These are phyloP conservation scores for Synchiropus splendidus DNA, from an alignment of 2,113 vertebrate genomes.

Conservation along the genomic window DNA sequence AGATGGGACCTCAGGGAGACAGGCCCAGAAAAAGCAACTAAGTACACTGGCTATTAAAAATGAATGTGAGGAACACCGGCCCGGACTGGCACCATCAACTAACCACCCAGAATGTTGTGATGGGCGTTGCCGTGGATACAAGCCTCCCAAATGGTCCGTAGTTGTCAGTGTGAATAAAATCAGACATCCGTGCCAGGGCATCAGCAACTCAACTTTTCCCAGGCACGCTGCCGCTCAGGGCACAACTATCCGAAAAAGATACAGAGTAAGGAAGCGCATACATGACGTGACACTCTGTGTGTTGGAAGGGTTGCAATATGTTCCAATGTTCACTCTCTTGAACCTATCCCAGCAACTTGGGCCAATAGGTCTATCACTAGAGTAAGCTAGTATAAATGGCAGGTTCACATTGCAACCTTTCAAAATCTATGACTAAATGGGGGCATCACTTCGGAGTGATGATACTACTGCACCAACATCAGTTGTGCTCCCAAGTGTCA, in stretches of 20 bases:
- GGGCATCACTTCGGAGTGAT: too few species aligned
- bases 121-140: constrained; percentile 60
- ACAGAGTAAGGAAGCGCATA: constrained; percentile 2
- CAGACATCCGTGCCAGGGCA: constrained; percentile 37
- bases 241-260: too few species aligned
- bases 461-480: too few species aligned
- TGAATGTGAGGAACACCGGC: constrained; percentile 49
- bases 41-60: constrained; percentile 64
- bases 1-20: constrained; percentile 51
- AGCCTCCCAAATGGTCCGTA: constrained; percentile 53
- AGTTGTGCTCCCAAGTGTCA: too few species aligned
- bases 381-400: too few species aligned
- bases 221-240: too few species aligned
- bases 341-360: constrained; percentile 42
- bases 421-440: too few species aligned
- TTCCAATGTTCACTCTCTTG: constrained; percentile 54
- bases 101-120: constrained; percentile 54
- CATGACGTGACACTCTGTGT: constrained; percentile 5
- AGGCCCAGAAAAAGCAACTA: constrained; percentile 46
- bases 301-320: constrained; percentile 54
- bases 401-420: too few species aligned
- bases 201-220: constrained; percentile 5
- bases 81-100: constrained; percentile 37
- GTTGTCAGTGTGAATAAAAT: constrained; percentile 62
- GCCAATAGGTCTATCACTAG: too few species aligned